Conservation (phyloP, 2,888 invertebrate genomes). For the Andrena trimmerana region DNA sequence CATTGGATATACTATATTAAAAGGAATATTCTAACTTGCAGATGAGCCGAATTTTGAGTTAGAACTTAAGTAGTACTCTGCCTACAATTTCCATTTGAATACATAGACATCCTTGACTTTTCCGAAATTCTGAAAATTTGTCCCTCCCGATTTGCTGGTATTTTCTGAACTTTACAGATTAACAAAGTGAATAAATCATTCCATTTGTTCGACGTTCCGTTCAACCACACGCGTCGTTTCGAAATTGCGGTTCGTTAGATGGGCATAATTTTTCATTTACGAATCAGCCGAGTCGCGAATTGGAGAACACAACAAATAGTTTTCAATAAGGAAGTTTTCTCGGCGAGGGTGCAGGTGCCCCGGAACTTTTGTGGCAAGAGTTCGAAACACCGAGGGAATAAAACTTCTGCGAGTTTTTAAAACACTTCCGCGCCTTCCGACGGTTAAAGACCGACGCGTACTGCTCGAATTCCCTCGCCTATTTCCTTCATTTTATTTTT, state of each 20-base stretch:
- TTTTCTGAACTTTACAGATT: too few species aligned
- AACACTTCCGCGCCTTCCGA: constrained; percentile 70
- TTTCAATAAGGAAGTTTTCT: constrained; percentile 73
- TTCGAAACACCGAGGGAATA: constrained; percentile 68
- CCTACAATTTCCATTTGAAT: too few species aligned
- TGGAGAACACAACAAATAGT: constrained; percentile 69
- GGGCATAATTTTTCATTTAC: constrained; percentile 58
- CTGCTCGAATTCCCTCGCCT: constrained; percentile 26
- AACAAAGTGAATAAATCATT: too few species aligned
- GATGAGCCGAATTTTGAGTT: too few species aligned
- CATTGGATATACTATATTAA: too few species aligned
- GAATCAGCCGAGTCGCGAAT: constrained; percentile 48
- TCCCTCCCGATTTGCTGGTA: too few species aligned
- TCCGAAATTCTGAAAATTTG: too few species aligned
- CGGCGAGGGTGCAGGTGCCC: constrained; percentile 65
- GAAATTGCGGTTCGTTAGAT: constrained; percentile 36
- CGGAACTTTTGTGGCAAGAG: constrained; percentile 60
- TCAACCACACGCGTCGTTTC: background rate
- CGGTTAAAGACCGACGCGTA: constrained; percentile 67
- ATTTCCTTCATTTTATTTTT: background rate
- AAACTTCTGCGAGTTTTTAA: constrained; percentile 67
- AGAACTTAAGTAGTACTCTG: too few species aligned
- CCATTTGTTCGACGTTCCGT: background rate
- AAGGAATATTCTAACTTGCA: too few species aligned
- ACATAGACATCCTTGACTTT: too few species aligned